A percentile compares a stretch with the other conserved stretches of the same genome.
Conservation (phyloP, 2,888 invertebrate genomes). For the Brachyptera putata region DNA sequence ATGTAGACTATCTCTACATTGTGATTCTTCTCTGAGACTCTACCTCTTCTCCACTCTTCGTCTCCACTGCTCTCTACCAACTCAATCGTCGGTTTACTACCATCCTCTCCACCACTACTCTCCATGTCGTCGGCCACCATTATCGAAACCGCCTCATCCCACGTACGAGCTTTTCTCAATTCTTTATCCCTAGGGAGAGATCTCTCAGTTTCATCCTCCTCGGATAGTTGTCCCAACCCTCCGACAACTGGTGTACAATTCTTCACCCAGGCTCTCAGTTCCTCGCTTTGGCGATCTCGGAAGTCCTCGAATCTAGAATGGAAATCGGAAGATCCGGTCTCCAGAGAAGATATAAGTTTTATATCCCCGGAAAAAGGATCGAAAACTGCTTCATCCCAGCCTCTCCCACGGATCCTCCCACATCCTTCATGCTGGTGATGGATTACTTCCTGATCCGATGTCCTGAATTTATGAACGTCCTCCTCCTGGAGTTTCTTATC, state of each 20-base stretch:
- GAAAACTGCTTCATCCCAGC: conserved; percentile 23
- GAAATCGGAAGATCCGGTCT: background rate
- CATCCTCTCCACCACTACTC: conserved; percentile 14
- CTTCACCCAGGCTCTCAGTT: conserved; percentile 7
- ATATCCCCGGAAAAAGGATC: conserved; percentile 16
- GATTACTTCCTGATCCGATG: background rate
- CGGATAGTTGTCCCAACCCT: too few species aligned
- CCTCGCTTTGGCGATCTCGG: conserved; percentile 3
- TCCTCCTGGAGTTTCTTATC: conserved; percentile 25
- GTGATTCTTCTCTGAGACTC: conserved; percentile 45
- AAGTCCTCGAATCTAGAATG: background rate
- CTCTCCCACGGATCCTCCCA: background rate
- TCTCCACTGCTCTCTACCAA: conserved; percentile 46
- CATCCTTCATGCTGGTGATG: background rate
- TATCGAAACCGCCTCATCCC: background rate
- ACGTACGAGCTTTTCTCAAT: background rate
- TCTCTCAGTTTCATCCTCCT: background rate
- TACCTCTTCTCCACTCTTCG: conserved; percentile 49
- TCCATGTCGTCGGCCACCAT: conserved; percentile 15
- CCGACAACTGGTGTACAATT: background rate
- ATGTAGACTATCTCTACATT: conserved; percentile 66
- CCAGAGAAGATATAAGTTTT: background rate
- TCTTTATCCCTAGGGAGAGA: background rate
- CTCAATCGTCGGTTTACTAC: conserved; percentile 34
- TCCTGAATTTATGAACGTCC: background rate